These are phyloP conservation scores for Thaleichthys pacificus DNA, from an alignment of 2,797 vertebrate species.

Conservation along the genomic window DNA sequence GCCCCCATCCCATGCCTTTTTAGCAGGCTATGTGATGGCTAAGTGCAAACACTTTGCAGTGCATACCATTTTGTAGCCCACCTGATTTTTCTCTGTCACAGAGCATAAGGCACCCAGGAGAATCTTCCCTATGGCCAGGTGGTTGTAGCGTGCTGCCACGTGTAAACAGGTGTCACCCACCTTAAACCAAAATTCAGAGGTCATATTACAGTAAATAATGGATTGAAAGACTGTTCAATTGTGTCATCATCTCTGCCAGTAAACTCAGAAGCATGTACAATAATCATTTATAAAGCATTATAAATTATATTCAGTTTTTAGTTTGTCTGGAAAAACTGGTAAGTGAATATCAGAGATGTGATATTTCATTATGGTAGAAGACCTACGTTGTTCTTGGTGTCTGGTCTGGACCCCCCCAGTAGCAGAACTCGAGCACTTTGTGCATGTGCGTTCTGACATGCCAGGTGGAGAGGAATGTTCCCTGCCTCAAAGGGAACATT, in stretches of 20 bases:
- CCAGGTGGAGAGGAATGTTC: constrained; percentile 89
- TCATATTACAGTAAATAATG: neutral
- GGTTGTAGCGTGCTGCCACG: constrained; percentile 88
- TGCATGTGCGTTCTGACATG: constrained; percentile 88
- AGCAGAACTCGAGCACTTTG: constrained; percentile 83
- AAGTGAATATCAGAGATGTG: neutral
- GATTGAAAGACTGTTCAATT: too few species aligned
- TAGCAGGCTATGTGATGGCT: too few species aligned
- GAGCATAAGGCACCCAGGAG: constrained; percentile 86
- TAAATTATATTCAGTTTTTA: neutral
- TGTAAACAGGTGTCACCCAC: constrained; percentile 89
- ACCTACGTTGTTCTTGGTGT: constrained; percentile 88
- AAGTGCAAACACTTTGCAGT: neutral
- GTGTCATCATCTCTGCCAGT: too few species aligned
- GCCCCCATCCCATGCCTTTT: too few species aligned
- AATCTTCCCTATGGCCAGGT: constrained; percentile 83
- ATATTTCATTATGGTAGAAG: constrained; percentile 9
- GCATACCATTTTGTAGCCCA: constrained; percentile 38
- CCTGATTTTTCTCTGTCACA: constrained; percentile 88
- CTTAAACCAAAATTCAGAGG: constrained; percentile 61
- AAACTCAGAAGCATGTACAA: neutral
- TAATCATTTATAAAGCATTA: neutral
- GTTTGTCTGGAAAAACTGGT: neutral
- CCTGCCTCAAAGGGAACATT: constrained; percentile 72
- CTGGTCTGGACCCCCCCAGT: constrained; percentile 81